Conservation (phyloP, 2,888 invertebrate genomes). For the Sericinus montela region DNA sequence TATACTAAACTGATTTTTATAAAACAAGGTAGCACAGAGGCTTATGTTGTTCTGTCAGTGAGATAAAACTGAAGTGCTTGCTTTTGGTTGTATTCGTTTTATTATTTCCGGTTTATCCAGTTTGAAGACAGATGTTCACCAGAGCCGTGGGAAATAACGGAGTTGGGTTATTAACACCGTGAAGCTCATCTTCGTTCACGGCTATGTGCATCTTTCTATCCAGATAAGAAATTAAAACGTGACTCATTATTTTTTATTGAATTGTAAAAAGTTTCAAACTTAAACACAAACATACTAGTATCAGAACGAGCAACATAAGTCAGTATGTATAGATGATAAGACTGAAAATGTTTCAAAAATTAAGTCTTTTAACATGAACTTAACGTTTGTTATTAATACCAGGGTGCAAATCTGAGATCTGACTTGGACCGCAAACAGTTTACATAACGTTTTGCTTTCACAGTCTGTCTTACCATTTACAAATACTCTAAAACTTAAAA, state of each 20-base stretch:
- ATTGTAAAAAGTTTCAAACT: constrained; percentile 1
- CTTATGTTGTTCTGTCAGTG: constrained; percentile 5
- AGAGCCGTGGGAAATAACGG: constrained; percentile 68
- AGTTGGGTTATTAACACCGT: constrained; percentile 10
- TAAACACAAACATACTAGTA: neutral
- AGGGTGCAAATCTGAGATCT: constrained; percentile 23
- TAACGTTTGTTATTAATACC: constrained; percentile 24
- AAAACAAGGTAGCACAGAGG: neutral
- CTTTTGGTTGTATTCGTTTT: constrained; percentile 28
- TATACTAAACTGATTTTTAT: too few relatives aligned
- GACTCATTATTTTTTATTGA: constrained; percentile 10
- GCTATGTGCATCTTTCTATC: neutral
- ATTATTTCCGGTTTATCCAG: constrained; percentile 67
- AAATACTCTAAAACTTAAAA: constrained; percentile 5
- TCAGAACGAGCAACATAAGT: neutral
- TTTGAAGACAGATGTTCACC: constrained; percentile 55
- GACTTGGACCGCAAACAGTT: constrained; percentile 32
- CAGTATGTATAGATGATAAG: neutral
- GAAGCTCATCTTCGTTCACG: constrained; percentile 6
- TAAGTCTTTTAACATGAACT: constrained; percentile 16
- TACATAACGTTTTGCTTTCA: constrained; percentile 51
- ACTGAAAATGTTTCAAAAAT: neutral
- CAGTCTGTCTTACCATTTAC: constrained; percentile 23
- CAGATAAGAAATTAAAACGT: constrained; percentile 9
- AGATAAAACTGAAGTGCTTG: constrained; percentile 34